Base-by-base conservation (phyloP, 2,797 vertebrate genomes). In the Falco columbarius region DNA sequence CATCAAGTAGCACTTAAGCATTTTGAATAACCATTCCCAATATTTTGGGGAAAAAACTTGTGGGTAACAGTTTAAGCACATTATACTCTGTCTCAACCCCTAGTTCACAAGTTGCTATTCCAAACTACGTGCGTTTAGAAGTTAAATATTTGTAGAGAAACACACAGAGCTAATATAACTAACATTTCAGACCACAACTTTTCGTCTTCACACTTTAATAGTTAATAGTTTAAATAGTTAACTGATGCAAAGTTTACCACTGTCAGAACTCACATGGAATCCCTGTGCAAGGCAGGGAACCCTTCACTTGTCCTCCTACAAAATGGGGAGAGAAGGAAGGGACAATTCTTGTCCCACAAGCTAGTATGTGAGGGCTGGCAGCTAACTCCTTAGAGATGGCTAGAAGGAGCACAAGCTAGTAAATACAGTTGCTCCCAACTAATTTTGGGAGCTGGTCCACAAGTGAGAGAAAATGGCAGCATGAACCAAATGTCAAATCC, bases 311-410 rank as follows among this genome's bases (percentile, higher is more conserved):
- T 66, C 27, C 34, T 59, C 47, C 10, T 32, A 76, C 32, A 51
- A 54, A 76, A 36, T 1, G 1, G 19, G 29, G 24, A 63, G 20
- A 84, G 26, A 68, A 70, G 15, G 20, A 92, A 63, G 26, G 23
- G 8, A 59, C 24, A 55, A 51, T 7, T 68, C 40, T 42, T 46
- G 32, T 63, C 14, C 18, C 34, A 61, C 0, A 0, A 70, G 55
- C 30, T 52, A 26, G 6, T 12, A 38, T 3, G 16, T 21, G 49
- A 80, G 12, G 29, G 10, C 46, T 44, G 29, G 17, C 51, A 81
- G 59, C 40, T 42, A 70, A 18, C 52, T 29, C 21, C 22, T 54
- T 66, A 88, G 71, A 47, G 27, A 56, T 2, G 9, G 21, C 27
- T 15, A 38, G 29, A 38, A 74, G 21, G 14, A 81, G 23, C 34